phyloP scores from a whole-genome alignment of 2,888 invertebrate genomes.

The Chymomyza procnemis region DNA sequence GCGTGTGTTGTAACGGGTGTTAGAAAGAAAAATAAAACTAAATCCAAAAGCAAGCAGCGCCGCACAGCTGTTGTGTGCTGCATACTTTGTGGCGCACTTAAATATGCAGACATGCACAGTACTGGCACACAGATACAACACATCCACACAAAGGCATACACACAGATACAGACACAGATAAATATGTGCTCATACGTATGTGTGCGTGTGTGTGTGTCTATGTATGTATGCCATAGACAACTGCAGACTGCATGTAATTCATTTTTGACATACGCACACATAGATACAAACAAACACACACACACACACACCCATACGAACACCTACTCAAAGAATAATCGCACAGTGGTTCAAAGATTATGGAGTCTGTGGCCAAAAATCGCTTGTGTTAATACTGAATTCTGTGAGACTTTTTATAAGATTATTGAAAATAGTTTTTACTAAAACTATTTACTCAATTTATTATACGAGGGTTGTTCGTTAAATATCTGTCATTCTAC shows the following conservation, averaged over 20 bases:
- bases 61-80: slow-evolving; percentile 52
- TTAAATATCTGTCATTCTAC: too few relatives aligned
- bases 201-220: slow-evolving; percentile 19
- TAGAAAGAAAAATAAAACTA: slow-evolving; percentile 50
- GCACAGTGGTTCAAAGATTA: too few relatives aligned
- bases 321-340: slow-evolving; percentile 9
- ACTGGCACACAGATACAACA: slow-evolving; percentile 3
- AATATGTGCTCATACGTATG: slow-evolving; percentile 19
- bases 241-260: slow-evolving; percentile 54
- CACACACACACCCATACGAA: neutral
- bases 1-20: slow-evolving; percentile 14
- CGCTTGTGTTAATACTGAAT: too few relatives aligned
- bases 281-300: slow-evolving; percentile 37
- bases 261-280: slow-evolving; percentile 53
- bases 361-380: too few relatives aligned
- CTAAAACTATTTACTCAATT: too few relatives aligned
- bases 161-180: slow-evolving; percentile 19
- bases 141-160: too few relatives aligned
- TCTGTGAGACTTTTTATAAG: too few relatives aligned
- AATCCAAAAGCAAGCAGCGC: slow-evolving; percentile 48
- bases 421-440: too few relatives aligned
- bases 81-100: slow-evolving; percentile 62
- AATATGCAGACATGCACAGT: slow-evolving; percentile 48
- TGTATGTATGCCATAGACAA: slow-evolving; percentile 4
- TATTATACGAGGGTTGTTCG: too few relatives aligned